Evolutionary conservation across 1,140 invertebrate genomes (phyloP), one percentile per base, ranked within the genome.

Genomic region (Penaeus chinensis): DNA sequence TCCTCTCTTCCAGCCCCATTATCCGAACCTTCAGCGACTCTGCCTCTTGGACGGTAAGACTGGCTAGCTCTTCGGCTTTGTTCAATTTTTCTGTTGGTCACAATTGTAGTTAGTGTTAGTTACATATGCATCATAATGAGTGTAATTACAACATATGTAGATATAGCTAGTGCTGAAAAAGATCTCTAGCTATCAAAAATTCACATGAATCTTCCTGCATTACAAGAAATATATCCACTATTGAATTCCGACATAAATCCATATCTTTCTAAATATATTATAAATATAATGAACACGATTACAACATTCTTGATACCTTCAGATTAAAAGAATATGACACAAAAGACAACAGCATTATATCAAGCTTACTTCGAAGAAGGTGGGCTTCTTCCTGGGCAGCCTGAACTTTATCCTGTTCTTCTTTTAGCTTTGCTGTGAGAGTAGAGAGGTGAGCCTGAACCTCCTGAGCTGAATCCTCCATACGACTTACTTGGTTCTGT

Each of bases 11-110:
- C 61, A 88, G 82, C 42, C 74, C 82, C 20, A 61, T 22, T 84
- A 88, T 84, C 77, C 87, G 74, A 24, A 61, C 71, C 82, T 84
- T 84, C 22, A 88, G 82, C 22, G 74, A 77, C 63, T 88, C 87
- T 47, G 87, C 87, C 65, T 88, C 87, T 27, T 69, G 71, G 18
- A 88, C 87, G 71, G 82, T 88, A 60, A 84, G 37, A 61, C 66
- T 66, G 42, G 82, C 87, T 80, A 88, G 74, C 54, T 88, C 87
- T 61, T 88, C 87, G 7, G 87, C 87, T 78, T 88, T 76, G 80
- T 82, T 84, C 69, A 88, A 63, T 71, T 88, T 88, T 42, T 84
- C 85, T 87, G 85, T 42, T 54, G 71, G 11, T 54, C 62, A 27
- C 77, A 20, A 63, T 63, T 18, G 66, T 20, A 54, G 42, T 54